phyloP scores from a whole-genome alignment of 2,888 invertebrate species.

The Chaetoderma sp. region DNA sequence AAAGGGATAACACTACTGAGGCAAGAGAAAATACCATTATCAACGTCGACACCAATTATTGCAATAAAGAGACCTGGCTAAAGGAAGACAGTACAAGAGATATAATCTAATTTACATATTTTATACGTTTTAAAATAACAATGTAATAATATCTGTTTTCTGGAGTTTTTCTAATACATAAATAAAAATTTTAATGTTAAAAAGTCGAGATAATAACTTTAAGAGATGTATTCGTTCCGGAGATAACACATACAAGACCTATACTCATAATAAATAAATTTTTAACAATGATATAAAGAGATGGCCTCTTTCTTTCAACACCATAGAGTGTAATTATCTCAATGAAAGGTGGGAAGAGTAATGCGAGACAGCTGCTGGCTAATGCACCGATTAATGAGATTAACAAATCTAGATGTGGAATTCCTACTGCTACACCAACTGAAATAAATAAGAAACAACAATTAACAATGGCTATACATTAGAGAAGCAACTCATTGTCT shows the following conservation, averaged over 20 bases:
- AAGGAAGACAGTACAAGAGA: no score
- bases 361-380: slow-evolving; percentile 63
- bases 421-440: slow-evolving; percentile 57
- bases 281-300: slow-evolving; percentile 75
- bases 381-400: slow-evolving; percentile 68
- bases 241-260: slow-evolving; percentile 83
- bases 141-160: no score
- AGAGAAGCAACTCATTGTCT: no score
- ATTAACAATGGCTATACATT: no score
- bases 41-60: no score
- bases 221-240: slow-evolving; percentile 76
- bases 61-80: no score
- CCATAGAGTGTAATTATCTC: slow-evolving; percentile 58
- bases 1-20: no score
- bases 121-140: no score
- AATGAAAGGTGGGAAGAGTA: slow-evolving; percentile 66
- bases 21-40: no score
- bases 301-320: slow-evolving; percentile 30
- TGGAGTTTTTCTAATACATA: no score
- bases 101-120: no score
- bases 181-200: no score
- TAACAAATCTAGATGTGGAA: slow-evolving; percentile 66
- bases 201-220: slow-evolving; percentile 47
- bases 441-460: slow-evolving; percentile 44
- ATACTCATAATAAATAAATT: slow-evolving; percentile 81